Percentiles rank a stretch among this genome's conserved stretches.
phyloP scores from a whole-genome alignment of 2,888 invertebrate genomes.

The Pachycephus smyrnensis region DNA sequence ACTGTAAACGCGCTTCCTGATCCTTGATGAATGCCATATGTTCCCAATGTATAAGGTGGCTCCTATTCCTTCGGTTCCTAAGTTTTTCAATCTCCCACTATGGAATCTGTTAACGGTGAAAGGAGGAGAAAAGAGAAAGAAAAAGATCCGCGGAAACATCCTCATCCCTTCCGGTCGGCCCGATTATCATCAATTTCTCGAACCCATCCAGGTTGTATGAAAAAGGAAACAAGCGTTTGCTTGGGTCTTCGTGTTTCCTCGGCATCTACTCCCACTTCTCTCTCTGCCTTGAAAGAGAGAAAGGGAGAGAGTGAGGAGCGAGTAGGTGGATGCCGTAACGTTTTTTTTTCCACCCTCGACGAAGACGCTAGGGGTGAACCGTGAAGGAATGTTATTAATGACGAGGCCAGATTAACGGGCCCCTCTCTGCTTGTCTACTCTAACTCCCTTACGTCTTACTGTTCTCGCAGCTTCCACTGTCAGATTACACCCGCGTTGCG shows the following conservation, averaged over 20 bases:
- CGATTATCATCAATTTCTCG: neutral
- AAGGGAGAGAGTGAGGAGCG: conserved; percentile 1
- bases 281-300: neutral
- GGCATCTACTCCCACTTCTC: neutral
- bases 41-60: neutral
- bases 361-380: conserved; percentile 21
- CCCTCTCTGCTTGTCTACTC: conserved; percentile 21
- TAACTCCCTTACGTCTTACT: conserved; percentile 27
- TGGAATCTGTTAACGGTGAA: neutral
- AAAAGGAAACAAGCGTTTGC: neutral
- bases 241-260: neutral
- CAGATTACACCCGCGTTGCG: conserved; percentile 1
- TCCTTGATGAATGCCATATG: neutral
- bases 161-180: neutral
- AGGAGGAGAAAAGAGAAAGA: conserved; percentile 10
- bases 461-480: conserved; percentile 25
- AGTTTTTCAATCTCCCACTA: neutral
- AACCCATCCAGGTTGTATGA: neutral
- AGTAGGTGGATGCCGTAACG: conserved; percentile 17
- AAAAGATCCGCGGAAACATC: conserved; percentile 16
- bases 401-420: conserved; percentile 37
- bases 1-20: neutral
- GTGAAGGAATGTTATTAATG: conserved; percentile 37
- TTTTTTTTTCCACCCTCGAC: conserved; percentile 17
- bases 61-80: neutral